phyloP scores from a whole-genome alignment of 1,140 invertebrate genomes.

The Battus philenor region DNA sequence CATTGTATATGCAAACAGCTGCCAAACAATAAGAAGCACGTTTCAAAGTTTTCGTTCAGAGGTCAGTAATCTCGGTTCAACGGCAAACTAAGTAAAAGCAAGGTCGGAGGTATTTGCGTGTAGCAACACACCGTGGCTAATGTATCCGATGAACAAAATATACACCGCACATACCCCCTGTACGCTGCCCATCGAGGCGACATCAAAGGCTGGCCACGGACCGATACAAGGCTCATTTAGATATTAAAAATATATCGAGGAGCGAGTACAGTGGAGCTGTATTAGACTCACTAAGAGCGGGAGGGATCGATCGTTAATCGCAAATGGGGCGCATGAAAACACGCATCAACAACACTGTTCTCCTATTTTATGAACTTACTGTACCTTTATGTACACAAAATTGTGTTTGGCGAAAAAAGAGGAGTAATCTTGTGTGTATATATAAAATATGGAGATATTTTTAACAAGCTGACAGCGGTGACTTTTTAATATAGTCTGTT shows the following conservation, averaged over 20 bases:
- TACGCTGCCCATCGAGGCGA: conserved; percentile 16
- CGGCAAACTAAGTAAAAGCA: conserved; percentile 13
- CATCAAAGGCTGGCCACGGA: conserved; percentile 21
- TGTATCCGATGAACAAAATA: conserved; percentile 19
- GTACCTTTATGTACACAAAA: too few species aligned
- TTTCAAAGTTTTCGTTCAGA: background rate
- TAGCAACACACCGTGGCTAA: background rate
- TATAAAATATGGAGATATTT: too few species aligned
- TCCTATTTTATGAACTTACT: too few species aligned
- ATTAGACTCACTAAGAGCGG: conserved; percentile 20
- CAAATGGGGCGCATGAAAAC: conserved; percentile 29
- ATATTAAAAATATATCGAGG: conserved; percentile 24
- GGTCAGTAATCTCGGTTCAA: conserved; percentile 8
- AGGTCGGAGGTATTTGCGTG: conserved; percentile 9
- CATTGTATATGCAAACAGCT: too few species aligned
- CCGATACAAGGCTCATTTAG: conserved; percentile 14
- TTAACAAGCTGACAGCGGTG: too few species aligned
- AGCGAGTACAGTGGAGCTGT: conserved; percentile 16
- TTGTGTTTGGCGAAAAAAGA: too few species aligned
- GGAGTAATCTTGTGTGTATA: too few species aligned
- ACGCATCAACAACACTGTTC: background rate
- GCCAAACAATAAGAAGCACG: conserved; percentile 3
- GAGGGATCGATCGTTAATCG: conserved; percentile 23
- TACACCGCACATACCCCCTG: conserved; percentile 13
- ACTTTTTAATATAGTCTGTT: too few species aligned